These are phyloP conservation scores for Octodonta nipae DNA, from an alignment of 2,888 invertebrate genomes.

Conservation along the genomic window DNA sequence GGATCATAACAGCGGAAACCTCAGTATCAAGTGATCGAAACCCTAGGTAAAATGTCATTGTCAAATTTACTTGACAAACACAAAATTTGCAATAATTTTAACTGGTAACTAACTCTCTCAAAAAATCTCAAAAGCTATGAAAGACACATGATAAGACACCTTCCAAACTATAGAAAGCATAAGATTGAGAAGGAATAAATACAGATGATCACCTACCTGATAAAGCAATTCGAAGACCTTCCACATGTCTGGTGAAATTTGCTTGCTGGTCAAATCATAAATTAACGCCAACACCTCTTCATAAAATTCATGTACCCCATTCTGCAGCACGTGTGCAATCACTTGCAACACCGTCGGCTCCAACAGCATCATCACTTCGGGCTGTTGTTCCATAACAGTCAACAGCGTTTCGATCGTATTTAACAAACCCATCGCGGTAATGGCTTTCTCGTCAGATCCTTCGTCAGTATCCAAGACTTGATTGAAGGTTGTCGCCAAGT, in stretches of 20 bases:
- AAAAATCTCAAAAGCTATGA: too few relatives aligned
- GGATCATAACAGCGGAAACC: too few relatives aligned
- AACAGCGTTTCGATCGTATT: constrained; percentile 92
- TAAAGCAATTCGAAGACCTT: constrained; percentile 79
- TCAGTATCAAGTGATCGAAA: too few relatives aligned
- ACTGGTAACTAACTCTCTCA: too few relatives aligned
- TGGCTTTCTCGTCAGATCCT: constrained; percentile 88
- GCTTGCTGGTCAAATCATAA: constrained; percentile 77
- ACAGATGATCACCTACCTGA: constrained; percentile 39
- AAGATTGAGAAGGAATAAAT: not conserved
- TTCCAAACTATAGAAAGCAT: too few relatives aligned
- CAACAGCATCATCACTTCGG: constrained; percentile 71
- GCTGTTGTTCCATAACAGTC: constrained; percentile 79
- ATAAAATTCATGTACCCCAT: constrained; percentile 73
- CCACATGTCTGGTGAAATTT: constrained; percentile 92
- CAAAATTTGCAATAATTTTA: too few relatives aligned
- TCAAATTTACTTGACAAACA: too few relatives aligned
- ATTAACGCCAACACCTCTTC: constrained; percentile 91
- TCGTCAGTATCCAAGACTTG: constrained; percentile 34
- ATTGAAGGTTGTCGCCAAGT: constrained; percentile 74
- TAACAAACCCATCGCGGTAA: constrained; percentile 90
- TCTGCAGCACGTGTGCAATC: constrained; percentile 70
- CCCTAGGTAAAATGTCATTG: too few relatives aligned
- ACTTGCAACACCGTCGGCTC: constrained; percentile 88
- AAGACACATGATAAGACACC: too few relatives aligned